Evolutionary conservation across 2,113 vertebrate genomes (phyloP).

Genomic region (Edolisoma coerulescens): DNA sequence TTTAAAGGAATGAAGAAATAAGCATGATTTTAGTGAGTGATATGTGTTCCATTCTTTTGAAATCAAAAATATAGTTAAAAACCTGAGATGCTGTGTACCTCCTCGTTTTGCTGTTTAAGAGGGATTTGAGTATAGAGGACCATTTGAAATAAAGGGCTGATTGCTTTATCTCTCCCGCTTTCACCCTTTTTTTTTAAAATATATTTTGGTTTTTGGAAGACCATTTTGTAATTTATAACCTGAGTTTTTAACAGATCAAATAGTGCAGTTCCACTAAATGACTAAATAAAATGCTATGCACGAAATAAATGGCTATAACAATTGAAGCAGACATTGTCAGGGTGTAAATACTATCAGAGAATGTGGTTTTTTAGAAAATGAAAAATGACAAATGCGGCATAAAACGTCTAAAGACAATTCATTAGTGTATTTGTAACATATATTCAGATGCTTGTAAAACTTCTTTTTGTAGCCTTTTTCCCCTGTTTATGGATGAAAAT

Average conservation of each 20-base stretch:
- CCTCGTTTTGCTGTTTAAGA: fast-evolving
- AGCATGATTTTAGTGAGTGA: not conserved
- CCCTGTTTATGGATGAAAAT: not conserved
- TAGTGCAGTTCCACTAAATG: not conserved
- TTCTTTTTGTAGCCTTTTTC: not conserved
- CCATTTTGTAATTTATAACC: not conserved
- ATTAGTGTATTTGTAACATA: not conserved
- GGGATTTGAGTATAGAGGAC: not conserved
- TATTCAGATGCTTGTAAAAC: not conserved
- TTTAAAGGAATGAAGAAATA: not conserved
- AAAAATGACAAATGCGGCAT: not conserved
- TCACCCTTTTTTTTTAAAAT: fast-evolving
- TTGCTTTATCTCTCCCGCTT: not conserved
- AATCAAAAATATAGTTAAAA: not conserved
- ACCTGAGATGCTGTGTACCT: not conserved
- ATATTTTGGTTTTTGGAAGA: not conserved
- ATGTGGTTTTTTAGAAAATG: not conserved
- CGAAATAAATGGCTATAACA: not conserved
- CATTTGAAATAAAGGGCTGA: not conserved
- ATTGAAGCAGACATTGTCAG: not conserved
- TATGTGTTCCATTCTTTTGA: not conserved
- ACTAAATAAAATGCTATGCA: not conserved
- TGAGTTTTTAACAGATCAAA: not conserved
- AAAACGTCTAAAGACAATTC: not conserved
- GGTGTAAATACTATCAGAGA: not conserved